A percentile compares a stretch with the other conserved stretches of the same genome.
Conservation (phyloP, 2,113 vertebrate genomes). For the Macquaria ambigua region DNA sequence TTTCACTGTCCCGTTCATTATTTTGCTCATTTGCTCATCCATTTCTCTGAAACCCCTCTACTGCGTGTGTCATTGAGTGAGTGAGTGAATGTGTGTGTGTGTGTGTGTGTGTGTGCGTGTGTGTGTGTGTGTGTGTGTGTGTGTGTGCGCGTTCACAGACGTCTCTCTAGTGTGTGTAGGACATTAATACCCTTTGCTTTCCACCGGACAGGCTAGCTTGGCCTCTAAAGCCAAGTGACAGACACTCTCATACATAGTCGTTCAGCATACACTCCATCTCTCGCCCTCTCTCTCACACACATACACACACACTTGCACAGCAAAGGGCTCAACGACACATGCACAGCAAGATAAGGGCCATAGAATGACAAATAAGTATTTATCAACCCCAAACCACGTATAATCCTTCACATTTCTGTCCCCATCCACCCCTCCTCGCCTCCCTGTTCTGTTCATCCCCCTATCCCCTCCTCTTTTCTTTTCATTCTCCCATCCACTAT, state of each 20-base stretch:
- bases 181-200: conserved; percentile 67
- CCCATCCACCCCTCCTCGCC: conserved; percentile 47
- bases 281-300: conserved; percentile 1
- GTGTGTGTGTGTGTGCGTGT: not conserved
- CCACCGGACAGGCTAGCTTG: conserved; percentile 49
- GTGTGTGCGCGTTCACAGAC: not conserved
- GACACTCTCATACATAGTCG: conserved; percentile 17
- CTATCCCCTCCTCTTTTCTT: conserved; percentile 41
- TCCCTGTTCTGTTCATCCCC: conserved; percentile 61
- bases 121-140: not conserved
- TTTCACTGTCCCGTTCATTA: conserved; percentile 34
- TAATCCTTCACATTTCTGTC: conserved; percentile 81
- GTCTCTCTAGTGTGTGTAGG: not conserved
- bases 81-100: not conserved
- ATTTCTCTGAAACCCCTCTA: conserved; percentile 22
- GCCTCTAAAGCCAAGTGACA: conserved; percentile 64
- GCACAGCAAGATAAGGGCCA: conserved; percentile 80
- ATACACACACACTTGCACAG: conserved; percentile 34
- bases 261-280: not conserved
- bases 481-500: conserved; percentile 52
- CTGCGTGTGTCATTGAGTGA: not conserved
- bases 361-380: conserved; percentile 85
- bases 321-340: conserved; percentile 77
- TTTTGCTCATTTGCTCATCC: conserved; percentile 49
- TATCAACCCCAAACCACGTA: conserved; percentile 83